A percentile compares a stretch with the other conserved stretches of the same genome.
Evolutionary conservation across 1,140 invertebrate genomes (phyloP).

Genomic region (Brachionus rubens): DNA sequence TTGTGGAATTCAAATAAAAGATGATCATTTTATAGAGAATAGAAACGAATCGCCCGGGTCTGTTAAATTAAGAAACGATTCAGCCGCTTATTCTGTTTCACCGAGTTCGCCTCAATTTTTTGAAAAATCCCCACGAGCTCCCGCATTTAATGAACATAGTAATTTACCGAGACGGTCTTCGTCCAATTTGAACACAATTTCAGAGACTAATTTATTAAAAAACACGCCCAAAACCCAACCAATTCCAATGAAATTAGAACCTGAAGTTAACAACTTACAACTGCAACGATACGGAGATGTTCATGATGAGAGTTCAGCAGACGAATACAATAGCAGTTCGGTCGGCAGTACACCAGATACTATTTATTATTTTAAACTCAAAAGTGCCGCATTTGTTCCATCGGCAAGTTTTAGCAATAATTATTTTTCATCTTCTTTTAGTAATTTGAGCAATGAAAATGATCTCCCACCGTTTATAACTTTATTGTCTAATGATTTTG

Average conservation of each 20-base stretch:
- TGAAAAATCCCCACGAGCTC: background rate
- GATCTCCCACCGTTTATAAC: slow-evolving; percentile 42
- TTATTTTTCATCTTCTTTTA: slow-evolving; percentile 21
- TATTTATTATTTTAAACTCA: slow-evolving; percentile 44
- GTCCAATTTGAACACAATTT: slow-evolving; percentile 33
- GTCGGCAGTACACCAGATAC: slow-evolving; percentile 40
- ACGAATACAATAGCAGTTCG: slow-evolving; percentile 36
- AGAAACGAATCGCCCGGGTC: slow-evolving; percentile 64
- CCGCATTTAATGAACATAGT: background rate
- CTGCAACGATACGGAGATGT: background rate
- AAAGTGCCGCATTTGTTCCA: slow-evolving; percentile 44
- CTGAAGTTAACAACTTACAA: slow-evolving; percentile 2
- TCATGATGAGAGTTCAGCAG: slow-evolving; percentile 30
- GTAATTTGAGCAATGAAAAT: slow-evolving; percentile 34
- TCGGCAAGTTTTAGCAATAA: slow-evolving; percentile 36
- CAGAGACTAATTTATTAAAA: slow-evolving; percentile 3
- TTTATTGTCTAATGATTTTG: slow-evolving; percentile 37
- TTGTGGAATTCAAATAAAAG: slow-evolving; percentile 73
- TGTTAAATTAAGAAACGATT: slow-evolving; percentile 54
- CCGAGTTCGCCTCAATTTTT: background rate
- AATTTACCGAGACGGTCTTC: background rate
- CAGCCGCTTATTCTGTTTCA: background rate
- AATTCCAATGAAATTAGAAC: slow-evolving; percentile 35
- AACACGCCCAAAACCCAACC: slow-evolving; percentile 36
- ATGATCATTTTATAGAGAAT: slow-evolving; percentile 74